A percentile compares a stretch with the other conserved stretches of the same genome.
These are phyloP conservation scores for Pammene aurita DNA, from an alignment of 2,888 invertebrate genomes.

Conservation along the genomic window DNA sequence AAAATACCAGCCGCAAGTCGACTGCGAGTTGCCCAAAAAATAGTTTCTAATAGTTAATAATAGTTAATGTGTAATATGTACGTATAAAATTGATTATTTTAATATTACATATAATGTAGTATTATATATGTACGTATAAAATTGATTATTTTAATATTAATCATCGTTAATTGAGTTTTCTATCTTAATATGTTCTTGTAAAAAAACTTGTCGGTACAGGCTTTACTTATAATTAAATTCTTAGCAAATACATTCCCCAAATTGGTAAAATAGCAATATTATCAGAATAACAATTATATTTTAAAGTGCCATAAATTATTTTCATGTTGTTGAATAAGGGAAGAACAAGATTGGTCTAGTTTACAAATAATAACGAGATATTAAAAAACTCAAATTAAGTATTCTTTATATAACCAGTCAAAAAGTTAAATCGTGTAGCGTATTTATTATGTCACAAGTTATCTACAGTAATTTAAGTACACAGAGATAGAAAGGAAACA, in stretches of 20 bases:
- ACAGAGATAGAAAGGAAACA: conserved; percentile 58
- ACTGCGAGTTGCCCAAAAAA: too few relatives aligned
- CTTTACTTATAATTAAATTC: background rate
- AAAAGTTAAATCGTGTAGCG: background rate
- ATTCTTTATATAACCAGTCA: conserved; percentile 14
- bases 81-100: too few relatives aligned
- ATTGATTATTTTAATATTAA: too few relatives aligned
- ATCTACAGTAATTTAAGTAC: conserved; percentile 25
- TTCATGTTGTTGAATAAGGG: background rate
- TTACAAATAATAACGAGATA: conserved; percentile 3
- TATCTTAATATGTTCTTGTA: too few relatives aligned
- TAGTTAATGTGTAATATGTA: too few relatives aligned
- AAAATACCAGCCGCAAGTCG: too few relatives aligned
- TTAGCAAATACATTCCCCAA: background rate
- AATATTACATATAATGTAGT: too few relatives aligned
- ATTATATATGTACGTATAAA: too few relatives aligned
- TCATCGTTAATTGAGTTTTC: too few relatives aligned
- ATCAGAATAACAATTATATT: conserved; percentile 4
- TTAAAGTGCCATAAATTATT: conserved; percentile 18
- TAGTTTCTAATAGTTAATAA: too few relatives aligned
- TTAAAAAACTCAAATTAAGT: conserved; percentile 3
- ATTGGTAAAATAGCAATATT: conserved; percentile 11
- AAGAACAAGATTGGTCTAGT: background rate
- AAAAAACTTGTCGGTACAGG: too few relatives aligned
- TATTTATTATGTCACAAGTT: conserved; percentile 18